Conservation (phyloP, 2,113 vertebrate species). For the Thamnaconus septentrionalis region DNA sequence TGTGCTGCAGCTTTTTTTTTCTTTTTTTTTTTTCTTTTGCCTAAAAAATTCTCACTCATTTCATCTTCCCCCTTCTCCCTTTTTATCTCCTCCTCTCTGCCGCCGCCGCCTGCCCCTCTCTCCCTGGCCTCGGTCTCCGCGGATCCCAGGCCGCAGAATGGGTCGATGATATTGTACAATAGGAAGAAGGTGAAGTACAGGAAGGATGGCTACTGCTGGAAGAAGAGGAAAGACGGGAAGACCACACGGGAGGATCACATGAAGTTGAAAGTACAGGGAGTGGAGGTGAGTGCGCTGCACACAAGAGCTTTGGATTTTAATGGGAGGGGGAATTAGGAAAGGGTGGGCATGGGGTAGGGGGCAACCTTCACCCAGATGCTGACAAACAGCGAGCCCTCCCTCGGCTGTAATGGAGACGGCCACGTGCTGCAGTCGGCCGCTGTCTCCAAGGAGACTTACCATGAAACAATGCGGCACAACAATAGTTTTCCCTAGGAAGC, state of each 20-base stretch:
- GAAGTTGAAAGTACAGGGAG: constrained; percentile 99
- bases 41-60: constrained; percentile 58
- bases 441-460: constrained; percentile 66
- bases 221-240: constrained; percentile 99
- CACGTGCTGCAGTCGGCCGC: constrained; percentile 57
- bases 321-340: constrained; percentile 1
- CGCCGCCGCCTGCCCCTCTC: not conserved
- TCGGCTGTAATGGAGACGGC: constrained; percentile 67
- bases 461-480: constrained; percentile 75
- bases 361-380: constrained; percentile 56
- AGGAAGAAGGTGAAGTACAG: constrained; percentile 99
- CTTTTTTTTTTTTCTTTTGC: constrained; percentile 26
- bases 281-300: constrained; percentile 86
- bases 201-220: constrained; percentile 99
- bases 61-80: constrained; percentile 31
- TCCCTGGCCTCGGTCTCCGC: constrained; percentile 42
- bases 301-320: constrained; percentile 34
- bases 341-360: not conserved
- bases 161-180: constrained; percentile 99
- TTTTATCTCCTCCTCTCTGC: constrained; percentile 29
- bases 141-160: constrained; percentile 95
- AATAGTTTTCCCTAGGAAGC: constrained; percentile 80
- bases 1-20: constrained; percentile 47
- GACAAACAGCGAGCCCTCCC: constrained; percentile 61
- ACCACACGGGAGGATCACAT: constrained; percentile 99